phyloP scores from a whole-genome alignment of 2,888 invertebrate genomes.

The Camponotus fellah region DNA sequence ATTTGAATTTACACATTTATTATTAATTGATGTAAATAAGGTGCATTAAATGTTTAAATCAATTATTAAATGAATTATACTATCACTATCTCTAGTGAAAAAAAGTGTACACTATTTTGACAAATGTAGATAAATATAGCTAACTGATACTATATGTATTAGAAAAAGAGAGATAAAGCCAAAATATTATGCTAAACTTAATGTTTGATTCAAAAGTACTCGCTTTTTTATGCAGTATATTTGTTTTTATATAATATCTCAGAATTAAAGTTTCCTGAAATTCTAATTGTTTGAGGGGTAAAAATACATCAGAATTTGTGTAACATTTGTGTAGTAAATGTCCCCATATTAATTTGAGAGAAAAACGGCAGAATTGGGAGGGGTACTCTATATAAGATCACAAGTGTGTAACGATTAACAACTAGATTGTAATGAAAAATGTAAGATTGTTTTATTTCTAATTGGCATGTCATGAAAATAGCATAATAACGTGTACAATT shows the following conservation, averaged over 20 bases:
- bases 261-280: neutral
- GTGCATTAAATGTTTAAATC: neutral
- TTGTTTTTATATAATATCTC: neutral
- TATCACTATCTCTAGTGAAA: neutral
- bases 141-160: neutral
- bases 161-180: neutral
- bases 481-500: conserved; percentile 56
- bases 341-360: conserved; percentile 48
- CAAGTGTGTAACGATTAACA: conserved; percentile 55
- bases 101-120: neutral
- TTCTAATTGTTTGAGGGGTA: conserved; percentile 1
- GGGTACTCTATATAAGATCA: conserved; percentile 81
- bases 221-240: neutral
- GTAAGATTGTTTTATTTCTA: conserved; percentile 33
- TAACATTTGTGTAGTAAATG: neutral
- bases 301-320: neutral
- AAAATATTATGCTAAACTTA: neutral
- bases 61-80: neutral
- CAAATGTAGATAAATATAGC: conserved; percentile 1
- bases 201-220: neutral
- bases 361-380: conserved; percentile 82
- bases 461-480: conserved; percentile 45
- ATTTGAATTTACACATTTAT: conserved; percentile 1
- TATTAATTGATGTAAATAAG: neutral
- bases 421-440: conserved; percentile 50